phyloP scores from a whole-genome alignment of 2,113 vertebrate genomes.

The Malurus alboscapulatus region DNA sequence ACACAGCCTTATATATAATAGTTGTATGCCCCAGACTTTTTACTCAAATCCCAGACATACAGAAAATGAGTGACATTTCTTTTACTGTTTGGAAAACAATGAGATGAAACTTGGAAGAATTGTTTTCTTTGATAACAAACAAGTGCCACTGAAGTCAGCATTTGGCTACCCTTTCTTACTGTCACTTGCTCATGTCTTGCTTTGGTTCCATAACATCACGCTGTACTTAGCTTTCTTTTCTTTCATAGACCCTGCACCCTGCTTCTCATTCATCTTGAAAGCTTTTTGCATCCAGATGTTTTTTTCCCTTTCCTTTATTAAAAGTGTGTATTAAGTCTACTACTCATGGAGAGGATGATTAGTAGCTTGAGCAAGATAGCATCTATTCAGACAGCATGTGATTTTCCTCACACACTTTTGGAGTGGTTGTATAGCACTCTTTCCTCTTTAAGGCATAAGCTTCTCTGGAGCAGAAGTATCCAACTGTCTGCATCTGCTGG shows the following conservation, averaged over 20 bases:
- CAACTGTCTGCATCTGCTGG: fast-evolving
- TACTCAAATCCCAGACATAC: not conserved
- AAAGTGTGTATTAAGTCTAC: not conserved
- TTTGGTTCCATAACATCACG: not conserved
- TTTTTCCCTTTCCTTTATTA: not conserved
- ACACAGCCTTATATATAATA: not conserved
- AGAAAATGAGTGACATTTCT: not conserved
- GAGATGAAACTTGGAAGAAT: not conserved
- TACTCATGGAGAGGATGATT: not conserved
- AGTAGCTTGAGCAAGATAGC: not conserved
- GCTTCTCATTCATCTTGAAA: not conserved
- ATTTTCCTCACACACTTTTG: not conserved
- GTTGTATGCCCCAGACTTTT: not conserved
- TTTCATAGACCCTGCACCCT: not conserved
- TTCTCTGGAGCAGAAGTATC: not conserved
- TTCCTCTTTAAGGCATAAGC: not conserved
- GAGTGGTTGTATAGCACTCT: not conserved
- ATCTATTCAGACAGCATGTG: fast-evolving
- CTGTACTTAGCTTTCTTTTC: not conserved
- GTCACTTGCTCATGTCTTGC: not conserved
- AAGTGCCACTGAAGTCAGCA: not conserved
- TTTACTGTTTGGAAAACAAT: not conserved
- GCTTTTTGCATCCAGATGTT: not conserved
- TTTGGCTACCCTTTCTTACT: not conserved
- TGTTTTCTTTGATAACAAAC: not conserved